These are phyloP conservation scores for Linyphia triangularis DNA, from an alignment of 2,888 invertebrate genomes.

Conservation along the genomic window DNA sequence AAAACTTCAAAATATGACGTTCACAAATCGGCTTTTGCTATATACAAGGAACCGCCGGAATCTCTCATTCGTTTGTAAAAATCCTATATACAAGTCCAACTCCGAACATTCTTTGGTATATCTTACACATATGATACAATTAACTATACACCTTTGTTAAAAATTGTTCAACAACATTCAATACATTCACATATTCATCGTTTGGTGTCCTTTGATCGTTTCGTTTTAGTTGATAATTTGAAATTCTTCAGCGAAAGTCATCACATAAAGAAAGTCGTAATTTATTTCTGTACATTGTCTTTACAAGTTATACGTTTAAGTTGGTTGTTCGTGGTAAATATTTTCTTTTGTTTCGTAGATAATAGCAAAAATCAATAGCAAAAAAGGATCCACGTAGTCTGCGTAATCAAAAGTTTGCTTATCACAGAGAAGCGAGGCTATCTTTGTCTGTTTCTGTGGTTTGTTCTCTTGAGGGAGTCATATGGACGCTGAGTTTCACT, in stretches of 20 bases:
- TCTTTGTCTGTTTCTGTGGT: constrained; percentile 76
- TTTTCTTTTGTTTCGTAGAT: not conserved
- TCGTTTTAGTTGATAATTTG: too few relatives aligned
- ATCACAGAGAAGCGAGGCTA: constrained; percentile 77
- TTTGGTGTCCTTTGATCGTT: too few relatives aligned
- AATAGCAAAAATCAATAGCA: not conserved
- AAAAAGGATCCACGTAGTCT: not conserved
- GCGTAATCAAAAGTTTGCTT: constrained; percentile 1
- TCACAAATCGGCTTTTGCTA: constrained; percentile 14
- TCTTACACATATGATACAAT: constrained; percentile 17
- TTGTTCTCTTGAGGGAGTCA: constrained; percentile 74
- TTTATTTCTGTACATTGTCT: too few relatives aligned
- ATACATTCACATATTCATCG: too few relatives aligned
- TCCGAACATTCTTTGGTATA: constrained; percentile 5
- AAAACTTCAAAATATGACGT: constrained; percentile 59
- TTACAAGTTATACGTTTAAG: too few relatives aligned
- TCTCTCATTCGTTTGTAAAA: constrained; percentile 40
- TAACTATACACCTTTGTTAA: constrained; percentile 9
- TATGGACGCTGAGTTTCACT: constrained; percentile 73
- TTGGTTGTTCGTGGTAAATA: too few relatives aligned
- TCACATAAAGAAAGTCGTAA: too few relatives aligned
- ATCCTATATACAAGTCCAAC: constrained; percentile 56
- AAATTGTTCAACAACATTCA: too few relatives aligned
- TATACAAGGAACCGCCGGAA: constrained; percentile 19
- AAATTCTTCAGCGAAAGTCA: too few relatives aligned